Evolutionary conservation across 2,113 vertebrate genomes (phyloP).

Genomic region (Tretioscincus oriximinensis): DNA sequence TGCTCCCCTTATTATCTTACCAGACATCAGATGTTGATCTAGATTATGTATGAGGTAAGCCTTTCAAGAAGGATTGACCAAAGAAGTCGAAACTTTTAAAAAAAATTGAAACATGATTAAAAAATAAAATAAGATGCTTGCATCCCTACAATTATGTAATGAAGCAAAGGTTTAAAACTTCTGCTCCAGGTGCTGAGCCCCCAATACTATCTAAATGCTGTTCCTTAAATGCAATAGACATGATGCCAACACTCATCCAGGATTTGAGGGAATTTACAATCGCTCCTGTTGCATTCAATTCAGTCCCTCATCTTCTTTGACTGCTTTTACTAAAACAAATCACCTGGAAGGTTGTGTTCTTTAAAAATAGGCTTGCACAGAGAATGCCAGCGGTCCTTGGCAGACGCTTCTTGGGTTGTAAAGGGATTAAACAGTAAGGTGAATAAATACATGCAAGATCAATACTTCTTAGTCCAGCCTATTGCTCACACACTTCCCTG

Average conservation of each 20-base stretch:
- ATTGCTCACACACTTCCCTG: background rate
- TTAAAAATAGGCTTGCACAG: slow-evolving; percentile 27
- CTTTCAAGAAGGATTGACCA: background rate
- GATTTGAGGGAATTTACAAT: slow-evolving; percentile 11
- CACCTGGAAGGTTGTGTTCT: slow-evolving; percentile 6
- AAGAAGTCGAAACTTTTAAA: background rate
- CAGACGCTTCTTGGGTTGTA: slow-evolving; percentile 19
- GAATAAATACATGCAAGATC: slow-evolving; percentile 13
- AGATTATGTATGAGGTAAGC: background rate
- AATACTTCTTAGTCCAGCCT: background rate
- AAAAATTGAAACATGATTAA: background rate
- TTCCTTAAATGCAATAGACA: background rate
- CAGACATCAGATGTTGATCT: background rate
- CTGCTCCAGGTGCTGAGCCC: slow-evolving; percentile 10
- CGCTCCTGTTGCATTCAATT: background rate
- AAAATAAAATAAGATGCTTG: slow-evolving; percentile 13
- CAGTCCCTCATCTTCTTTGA: slow-evolving; percentile 6
- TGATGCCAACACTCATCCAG: background rate
- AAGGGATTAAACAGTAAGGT: background rate
- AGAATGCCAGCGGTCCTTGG: background rate
- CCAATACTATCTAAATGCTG: background rate
- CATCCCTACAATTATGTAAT: background rate
- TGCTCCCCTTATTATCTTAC: background rate
- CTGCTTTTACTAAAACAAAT: background rate
- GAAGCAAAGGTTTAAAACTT: background rate